Evolutionary conservation across 2,113 vertebrate genomes (phyloP), one percentile per base, ranked within the genome.

Genomic region (Lota lota): DNA sequence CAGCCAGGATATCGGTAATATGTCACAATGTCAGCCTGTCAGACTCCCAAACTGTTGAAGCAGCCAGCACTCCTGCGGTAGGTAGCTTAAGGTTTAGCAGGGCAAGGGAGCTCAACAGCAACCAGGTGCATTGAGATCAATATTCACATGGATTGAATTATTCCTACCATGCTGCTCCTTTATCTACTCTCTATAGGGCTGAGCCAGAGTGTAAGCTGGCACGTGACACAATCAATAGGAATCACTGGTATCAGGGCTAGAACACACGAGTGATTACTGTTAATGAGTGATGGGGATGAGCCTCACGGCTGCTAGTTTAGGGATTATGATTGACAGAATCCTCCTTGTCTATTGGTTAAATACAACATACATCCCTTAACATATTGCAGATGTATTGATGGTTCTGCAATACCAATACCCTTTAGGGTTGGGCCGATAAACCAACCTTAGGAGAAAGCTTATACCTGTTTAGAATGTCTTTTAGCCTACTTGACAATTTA

Each of bases 81-180:
- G 80, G 54, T 72, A 72, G 57, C 69, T 10, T 57, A 74, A 79
- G 82, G 81, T 74, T 81, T 67, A 74, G 64, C 40, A 2, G 69
- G 76, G 71, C 79, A 80, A 22, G 70, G 85, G 72, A 75, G 84
- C 77, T 85, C 79, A 84, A 83, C 83, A 69, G 81, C 79, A 85
- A 68, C 61, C 79, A 33, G 60, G 79, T 77, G 76, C 74, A 68
- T 70, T 78, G 54, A 61, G 84, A 88, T 88, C 88, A 88, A 88
- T 90, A 90, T 87, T 88, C 83, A 89, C 83, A 77, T 74, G 76
- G 73, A 68, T 70, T 80, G 59, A 88, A 83, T 82, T 76, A 81
- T 79, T 84, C 51, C 67, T 47, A 64, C 70, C 84, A 76, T 76
- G 82, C 74, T 81, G 81, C 18, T 74, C 69, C 83, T 82, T 85